Conservation (phyloP, 2,888 invertebrate species). For the Drosophila dives region DNA sequence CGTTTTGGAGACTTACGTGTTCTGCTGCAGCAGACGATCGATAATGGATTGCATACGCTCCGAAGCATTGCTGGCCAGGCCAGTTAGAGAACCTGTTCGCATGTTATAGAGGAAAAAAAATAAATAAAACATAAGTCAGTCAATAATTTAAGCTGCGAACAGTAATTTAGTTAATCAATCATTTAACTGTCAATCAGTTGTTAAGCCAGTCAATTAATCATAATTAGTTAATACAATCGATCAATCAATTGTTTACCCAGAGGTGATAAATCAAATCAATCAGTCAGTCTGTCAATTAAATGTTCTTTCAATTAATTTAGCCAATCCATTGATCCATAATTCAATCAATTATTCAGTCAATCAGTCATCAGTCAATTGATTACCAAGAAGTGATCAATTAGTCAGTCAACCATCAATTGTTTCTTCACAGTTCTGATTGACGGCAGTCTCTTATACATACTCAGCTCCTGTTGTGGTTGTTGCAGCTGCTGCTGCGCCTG, state of each 20-base stretch:
- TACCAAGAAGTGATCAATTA: not conserved
- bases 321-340: not conserved
- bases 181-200: not conserved
- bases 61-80: slow-evolving; percentile 76
- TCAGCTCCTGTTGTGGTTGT: slow-evolving; percentile 57
- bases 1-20: slow-evolving; percentile 69
- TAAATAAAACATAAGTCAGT: not conserved
- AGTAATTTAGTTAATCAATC: not conserved
- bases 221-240: not conserved
- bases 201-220: not conserved
- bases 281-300: not conserved
- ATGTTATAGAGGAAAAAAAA: not conserved
- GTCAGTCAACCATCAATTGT: not conserved
- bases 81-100: slow-evolving; percentile 70
- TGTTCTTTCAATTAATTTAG: not conserved
- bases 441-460: slow-evolving; percentile 27
- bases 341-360: not conserved
- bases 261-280: not conserved
- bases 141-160: not conserved
- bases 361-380: not conserved
- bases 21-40: slow-evolving; percentile 78
- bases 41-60: slow-evolving; percentile 82
- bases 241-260: not conserved
- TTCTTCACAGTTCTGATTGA: not conserved
- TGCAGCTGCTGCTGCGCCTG: slow-evolving; percentile 22